Evolutionary conservation across 35 echinoderm and acorn worm species (phyloP), one percentile per base, ranked within the genome.

Genomic region (Holothuria glaberrima): DNA sequence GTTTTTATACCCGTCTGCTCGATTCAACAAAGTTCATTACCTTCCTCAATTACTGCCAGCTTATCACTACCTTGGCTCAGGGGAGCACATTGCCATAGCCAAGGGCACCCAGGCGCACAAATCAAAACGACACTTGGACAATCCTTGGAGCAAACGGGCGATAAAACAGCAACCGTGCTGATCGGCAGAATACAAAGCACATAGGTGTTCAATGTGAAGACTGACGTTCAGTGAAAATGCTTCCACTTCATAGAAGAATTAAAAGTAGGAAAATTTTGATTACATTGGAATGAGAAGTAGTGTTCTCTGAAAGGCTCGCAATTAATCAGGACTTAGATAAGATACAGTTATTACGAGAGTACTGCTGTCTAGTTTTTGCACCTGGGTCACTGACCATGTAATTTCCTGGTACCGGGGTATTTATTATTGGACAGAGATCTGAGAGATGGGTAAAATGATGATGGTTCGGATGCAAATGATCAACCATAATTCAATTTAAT

Each of bases 111-210:
- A 78, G 74, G 74, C 74, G 74, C 74, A 78, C 44, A 48, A 78
- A 78, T 78, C 74, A 78, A 78, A 78, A 78, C 74, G 74, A 78
- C 74, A 78, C 74, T 78, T 78, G 44, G 74, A 78, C 74, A 48
- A 78, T 78, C 74, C 74, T 78, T 26, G 74, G 38, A 78, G 74
- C 74, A n/a, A 78, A 78, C 74, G 74, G 74, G 74, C 27, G 74
- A 78, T 78, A 78, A 78, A 78, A 78, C 74, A 78, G 74, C 74
- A 78, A 78, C 74, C 38, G 74, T 78, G 41, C 74, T 78, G 38
- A 48, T 78, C 74, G 74, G 74, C 74, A 35, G 74, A 78, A 78
- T 78, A 78, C 74, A 78, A 78, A 78, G 74, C 44, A 48, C 74
- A 20, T 48, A 78, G 74, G 74, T 78, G 74, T 78, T 41, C 74